These are phyloP conservation scores for Himalopsyche tibetana DNA, from an alignment of 2,888 invertebrate genomes.

Conservation along the genomic window DNA sequence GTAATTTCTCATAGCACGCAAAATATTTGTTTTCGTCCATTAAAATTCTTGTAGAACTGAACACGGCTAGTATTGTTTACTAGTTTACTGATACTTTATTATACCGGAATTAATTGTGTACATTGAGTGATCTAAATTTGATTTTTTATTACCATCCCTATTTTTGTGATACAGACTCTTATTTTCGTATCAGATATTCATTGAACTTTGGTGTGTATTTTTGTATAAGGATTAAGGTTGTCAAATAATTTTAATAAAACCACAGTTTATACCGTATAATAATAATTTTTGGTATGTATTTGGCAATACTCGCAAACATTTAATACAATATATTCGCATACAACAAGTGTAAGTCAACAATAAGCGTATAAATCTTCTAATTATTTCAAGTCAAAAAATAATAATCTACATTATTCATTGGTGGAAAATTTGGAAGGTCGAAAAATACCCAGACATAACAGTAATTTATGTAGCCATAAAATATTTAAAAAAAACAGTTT, in stretches of 20 bases:
- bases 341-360: constrained; percentile 65
- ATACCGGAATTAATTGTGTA: too few species aligned
- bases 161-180: too few species aligned
- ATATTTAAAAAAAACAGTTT: background rate
- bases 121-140: too few species aligned
- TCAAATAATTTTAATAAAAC: constrained; percentile 39
- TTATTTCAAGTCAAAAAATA: constrained; percentile 62
- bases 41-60: too few species aligned
- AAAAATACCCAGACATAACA: background rate
- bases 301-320: constrained; percentile 66
- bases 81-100: too few species aligned
- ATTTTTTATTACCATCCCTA: too few species aligned
- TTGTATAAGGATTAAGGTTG: background rate
- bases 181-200: too few species aligned
- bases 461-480: background rate
- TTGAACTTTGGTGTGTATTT: background rate
- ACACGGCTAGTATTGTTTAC: too few species aligned
- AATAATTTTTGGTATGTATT: constrained; percentile 66
- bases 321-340: constrained; percentile 66
- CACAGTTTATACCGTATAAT: constrained; percentile 61
- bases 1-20: too few species aligned
- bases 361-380: constrained; percentile 65
- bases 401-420: constrained; percentile 55
- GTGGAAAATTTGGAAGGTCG: constrained; percentile 14
- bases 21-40: too few species aligned